Conservation (phyloP, 2,888 invertebrate genomes). For the Homarus gammarus region DNA sequence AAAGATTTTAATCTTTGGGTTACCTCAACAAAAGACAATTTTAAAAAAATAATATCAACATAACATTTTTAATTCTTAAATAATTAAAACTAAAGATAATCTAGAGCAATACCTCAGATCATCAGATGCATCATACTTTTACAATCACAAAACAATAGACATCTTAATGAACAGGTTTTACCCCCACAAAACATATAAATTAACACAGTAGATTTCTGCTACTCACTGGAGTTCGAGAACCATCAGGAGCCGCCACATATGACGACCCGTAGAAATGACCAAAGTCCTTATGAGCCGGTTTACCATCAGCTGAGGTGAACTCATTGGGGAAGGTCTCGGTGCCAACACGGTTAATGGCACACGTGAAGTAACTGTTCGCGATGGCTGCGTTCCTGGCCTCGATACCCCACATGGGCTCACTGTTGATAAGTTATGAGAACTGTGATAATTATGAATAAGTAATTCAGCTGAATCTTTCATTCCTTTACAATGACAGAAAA, state of each 20-base stretch:
- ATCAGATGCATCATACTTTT: background rate
- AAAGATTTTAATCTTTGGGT: no score
- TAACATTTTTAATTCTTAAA: no score
- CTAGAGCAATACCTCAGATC: no score
- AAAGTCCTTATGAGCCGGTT: constrained; percentile 86
- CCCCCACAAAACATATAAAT: no score
- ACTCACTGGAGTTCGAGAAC: constrained; percentile 90
- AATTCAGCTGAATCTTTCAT: no score
- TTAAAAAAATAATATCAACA: no score
- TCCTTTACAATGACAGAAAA: no score
- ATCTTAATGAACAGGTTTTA: no score
- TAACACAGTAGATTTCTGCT: constrained; percentile 13
- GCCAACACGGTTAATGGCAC: constrained; percentile 96
- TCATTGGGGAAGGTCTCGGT: constrained; percentile 89
- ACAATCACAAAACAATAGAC: background rate
- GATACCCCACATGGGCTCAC: constrained; percentile 96
- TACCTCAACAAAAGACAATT: no score
- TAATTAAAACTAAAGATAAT: no score
- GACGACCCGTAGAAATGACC: constrained; percentile 98
- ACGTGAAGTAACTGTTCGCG: constrained; percentile 96
- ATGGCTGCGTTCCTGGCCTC: constrained; percentile 98
- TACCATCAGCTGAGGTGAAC: constrained; percentile 91
- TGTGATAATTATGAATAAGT: no score
- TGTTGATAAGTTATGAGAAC: no score
- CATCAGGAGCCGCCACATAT: constrained; percentile 96